Conservation (phyloP, 2,888 invertebrate genomes). For the Cremastobaeus sp. region DNA sequence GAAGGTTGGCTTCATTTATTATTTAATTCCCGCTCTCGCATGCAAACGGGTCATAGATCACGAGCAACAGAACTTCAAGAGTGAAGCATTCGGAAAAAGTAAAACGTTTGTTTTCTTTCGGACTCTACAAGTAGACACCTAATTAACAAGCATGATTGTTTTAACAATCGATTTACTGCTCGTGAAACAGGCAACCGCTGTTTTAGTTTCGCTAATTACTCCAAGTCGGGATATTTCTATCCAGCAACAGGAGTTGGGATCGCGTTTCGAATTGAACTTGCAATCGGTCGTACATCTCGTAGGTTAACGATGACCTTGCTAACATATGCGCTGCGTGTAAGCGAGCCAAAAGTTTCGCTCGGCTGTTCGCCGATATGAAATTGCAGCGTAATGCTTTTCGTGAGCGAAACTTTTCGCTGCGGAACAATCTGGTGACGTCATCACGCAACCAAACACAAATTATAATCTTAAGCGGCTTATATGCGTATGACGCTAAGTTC, state of each 20-base stretch:
- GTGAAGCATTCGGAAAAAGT: background rate
- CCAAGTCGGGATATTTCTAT: background rate
- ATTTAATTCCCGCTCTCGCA: background rate
- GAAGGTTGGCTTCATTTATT: too few relatives aligned
- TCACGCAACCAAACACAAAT: conserved; percentile 44
- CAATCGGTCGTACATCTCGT: conserved; percentile 20
- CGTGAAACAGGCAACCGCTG: too few relatives aligned
- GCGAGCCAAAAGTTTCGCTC: conserved; percentile 32
- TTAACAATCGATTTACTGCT: too few relatives aligned
- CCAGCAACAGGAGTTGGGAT: too few relatives aligned
- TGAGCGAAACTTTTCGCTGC: conserved; percentile 25
- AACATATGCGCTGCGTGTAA: conserved; percentile 8
- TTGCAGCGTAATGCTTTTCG: conserved; percentile 41
- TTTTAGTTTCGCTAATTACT: too few relatives aligned
- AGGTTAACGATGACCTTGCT: conserved; percentile 39
- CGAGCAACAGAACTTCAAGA: background rate
- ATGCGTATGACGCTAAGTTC: conserved; percentile 20
- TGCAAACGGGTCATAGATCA: too few relatives aligned
- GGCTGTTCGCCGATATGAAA: conserved; percentile 31
- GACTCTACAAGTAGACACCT: too few relatives aligned
- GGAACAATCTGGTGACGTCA: conserved; percentile 22
- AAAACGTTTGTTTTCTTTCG: too few relatives aligned
- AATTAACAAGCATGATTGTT: too few relatives aligned
- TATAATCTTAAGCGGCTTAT: conserved; percentile 23
- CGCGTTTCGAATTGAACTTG: too few relatives aligned